These are phyloP conservation scores for Eretmocerus hayati DNA, from an alignment of 2,888 invertebrate genomes.

Conservation along the genomic window DNA sequence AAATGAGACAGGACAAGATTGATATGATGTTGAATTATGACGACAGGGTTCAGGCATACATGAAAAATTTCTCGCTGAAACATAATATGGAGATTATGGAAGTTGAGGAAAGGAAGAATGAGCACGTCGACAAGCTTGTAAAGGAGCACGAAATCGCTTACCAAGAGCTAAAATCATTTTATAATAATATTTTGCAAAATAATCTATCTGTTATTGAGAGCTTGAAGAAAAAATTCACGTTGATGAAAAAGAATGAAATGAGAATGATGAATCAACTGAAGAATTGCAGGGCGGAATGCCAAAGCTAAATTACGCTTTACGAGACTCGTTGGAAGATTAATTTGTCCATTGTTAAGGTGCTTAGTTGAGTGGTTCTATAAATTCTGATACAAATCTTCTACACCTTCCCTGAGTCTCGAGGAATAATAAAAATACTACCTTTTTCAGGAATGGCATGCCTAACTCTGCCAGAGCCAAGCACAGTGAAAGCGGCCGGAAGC, in stretches of 20 bases:
- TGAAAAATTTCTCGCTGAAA: slow-evolving; percentile 64
- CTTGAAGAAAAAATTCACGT: slow-evolving; percentile 57
- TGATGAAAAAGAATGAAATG: slow-evolving; percentile 17
- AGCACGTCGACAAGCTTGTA: slow-evolving; percentile 73
- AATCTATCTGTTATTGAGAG: slow-evolving; percentile 86
- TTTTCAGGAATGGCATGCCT: slow-evolving; percentile 55
- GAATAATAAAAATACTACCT: no score
- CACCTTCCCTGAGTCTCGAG: no score
- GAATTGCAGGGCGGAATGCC: no score
- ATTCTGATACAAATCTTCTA: no score
- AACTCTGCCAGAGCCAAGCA: slow-evolving; percentile 54
- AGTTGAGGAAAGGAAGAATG: slow-evolving; percentile 86
- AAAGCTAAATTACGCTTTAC: no score
- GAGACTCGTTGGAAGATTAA: no score
- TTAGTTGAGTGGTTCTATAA: no score
- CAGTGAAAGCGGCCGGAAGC: slow-evolving; percentile 54
- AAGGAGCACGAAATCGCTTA: slow-evolving; percentile 79
- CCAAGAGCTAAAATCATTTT: slow-evolving; percentile 87
- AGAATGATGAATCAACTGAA: slow-evolving; percentile 18
- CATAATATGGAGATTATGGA: slow-evolving; percentile 80
- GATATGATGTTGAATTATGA: slow-evolving; percentile 68
- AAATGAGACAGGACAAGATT: slow-evolving; percentile 61
- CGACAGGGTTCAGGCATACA: slow-evolving; percentile 64
- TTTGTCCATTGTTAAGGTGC: no score
- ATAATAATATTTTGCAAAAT: slow-evolving; percentile 89